Evolutionary conservation across 2,888 invertebrate genomes (phyloP), one percentile per base, ranked within the genome.

Genomic region (Limnephilus rhombicus): DNA sequence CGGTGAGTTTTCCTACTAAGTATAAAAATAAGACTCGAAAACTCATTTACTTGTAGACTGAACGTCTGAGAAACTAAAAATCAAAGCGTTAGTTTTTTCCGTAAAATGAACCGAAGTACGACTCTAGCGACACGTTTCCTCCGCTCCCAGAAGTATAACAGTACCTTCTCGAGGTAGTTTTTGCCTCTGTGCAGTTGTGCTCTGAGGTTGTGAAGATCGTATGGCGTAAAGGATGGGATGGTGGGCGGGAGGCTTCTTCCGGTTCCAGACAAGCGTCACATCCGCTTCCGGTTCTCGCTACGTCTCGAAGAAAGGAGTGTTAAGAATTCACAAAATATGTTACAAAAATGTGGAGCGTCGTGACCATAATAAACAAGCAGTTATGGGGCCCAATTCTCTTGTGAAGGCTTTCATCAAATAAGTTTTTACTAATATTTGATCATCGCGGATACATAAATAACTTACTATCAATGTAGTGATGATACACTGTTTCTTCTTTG

Each of bases 191-290:
- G 68, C 68, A 68, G 68, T 68, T 68, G 68, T 68, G 68, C 68
- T 68, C 9, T n/a, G 24, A 68, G 68, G 68, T 24, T n/a, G 68
- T 68, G 24, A 68, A 68, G 24, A n/a, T 24, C n/a, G 68, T 68
- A n/a, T 49, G 86, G 86, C n/a, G 31, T 29, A 49, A 49, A 85
- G 85, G 85, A 41, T 85, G 85, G 86, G 31, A 49, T 15, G 87
- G 53, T 29, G 49, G 90, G 41, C 18, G 31, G 85, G 91, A 85
- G 91, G 31, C 68, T 68, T 53, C 91, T 92, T 93, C 92, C 93
- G 91, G 41, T 90, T 85, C 91, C 90, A 92, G 92, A 93, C 93
- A 93, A 93, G 93, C 92, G 92, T 92, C 92, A 93, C 93, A 89
- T 93, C 93, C 93, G 68, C 41, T 85, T 90, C 88, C 88, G 88